Percentiles rank a stretch among this genome's conserved stretches.
Evolutionary conservation across 2,113 vertebrate species (phyloP).

Genomic region (Emydocephalus ijimae): DNA sequence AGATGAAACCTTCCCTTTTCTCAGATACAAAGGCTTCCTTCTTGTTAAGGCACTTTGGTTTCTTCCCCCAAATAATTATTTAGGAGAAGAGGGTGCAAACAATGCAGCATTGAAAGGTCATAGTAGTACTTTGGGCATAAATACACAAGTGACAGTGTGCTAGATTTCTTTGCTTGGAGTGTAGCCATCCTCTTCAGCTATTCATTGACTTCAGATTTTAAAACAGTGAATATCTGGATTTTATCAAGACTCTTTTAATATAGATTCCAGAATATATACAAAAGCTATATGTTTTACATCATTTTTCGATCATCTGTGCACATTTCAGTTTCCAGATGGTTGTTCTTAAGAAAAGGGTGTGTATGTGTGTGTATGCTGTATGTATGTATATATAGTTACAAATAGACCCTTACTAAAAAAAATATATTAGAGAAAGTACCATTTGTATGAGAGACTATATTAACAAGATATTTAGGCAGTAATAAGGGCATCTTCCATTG

Average conservation of each 20-base stretch:
- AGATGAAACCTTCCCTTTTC: conserved; percentile 43
- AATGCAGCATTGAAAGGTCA: conserved; percentile 65
- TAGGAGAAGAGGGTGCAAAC: conserved; percentile 51
- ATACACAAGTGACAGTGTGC: conserved; percentile 6
- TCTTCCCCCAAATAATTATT: conserved; percentile 55
- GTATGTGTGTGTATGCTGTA: neutral
- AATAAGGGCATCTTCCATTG: conserved; percentile 73
- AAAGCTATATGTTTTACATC: conserved; percentile 76
- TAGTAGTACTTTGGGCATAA: conserved; percentile 45
- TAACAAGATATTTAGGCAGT: conserved; percentile 66
- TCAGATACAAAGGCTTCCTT: conserved; percentile 48
- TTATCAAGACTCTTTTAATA: conserved; percentile 71
- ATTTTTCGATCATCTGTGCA: conserved; percentile 70
- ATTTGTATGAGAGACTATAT: conserved; percentile 72
- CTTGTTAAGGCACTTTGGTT: conserved; percentile 44
- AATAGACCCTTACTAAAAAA: conserved; percentile 63
- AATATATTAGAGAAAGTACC: conserved; percentile 60
- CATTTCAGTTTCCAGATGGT: conserved; percentile 73
- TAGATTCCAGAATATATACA: conserved; percentile 67
- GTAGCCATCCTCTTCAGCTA: conserved; percentile 37
- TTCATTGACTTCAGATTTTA: conserved; percentile 55
- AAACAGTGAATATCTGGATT: conserved; percentile 63
- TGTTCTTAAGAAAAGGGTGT: conserved; percentile 58
- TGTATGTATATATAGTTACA: conserved; percentile 21
- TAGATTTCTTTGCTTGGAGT: conserved; percentile 40